Evolutionary conservation across 1,140 invertebrate genomes (phyloP).

Genomic region (Pseudomyrmex pallidus): DNA sequence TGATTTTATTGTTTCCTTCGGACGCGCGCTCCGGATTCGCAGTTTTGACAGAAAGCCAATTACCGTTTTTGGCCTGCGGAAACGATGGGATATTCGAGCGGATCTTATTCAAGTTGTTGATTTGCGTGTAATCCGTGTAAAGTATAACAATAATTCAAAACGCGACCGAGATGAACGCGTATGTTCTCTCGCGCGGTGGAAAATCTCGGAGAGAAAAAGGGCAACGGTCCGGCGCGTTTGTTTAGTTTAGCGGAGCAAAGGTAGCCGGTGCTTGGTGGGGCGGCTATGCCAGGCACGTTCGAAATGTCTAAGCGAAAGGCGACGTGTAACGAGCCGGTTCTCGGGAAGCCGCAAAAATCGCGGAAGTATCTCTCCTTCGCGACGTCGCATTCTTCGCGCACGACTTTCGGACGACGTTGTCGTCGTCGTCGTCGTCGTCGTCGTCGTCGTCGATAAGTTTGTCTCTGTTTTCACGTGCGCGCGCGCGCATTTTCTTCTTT

Average conservation of each 20-base stretch:
- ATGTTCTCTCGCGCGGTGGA: too few relatives aligned
- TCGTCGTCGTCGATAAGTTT: too few relatives aligned
- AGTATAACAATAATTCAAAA: neutral
- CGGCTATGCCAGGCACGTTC: slow-evolving; percentile 31
- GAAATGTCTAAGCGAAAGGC: slow-evolving; percentile 47
- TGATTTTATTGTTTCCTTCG: neutral
- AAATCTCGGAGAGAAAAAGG: neutral
- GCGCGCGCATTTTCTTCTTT: neutral
- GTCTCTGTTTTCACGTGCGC: neutral
- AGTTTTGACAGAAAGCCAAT: neutral
- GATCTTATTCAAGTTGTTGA: neutral
- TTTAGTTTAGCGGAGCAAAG: neutral
- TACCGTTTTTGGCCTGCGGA: neutral
- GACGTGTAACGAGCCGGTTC: slow-evolving; percentile 54
- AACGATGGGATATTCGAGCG: neutral
- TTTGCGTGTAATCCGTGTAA: neutral
- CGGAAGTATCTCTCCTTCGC: slow-evolving; percentile 1
- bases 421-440: too few relatives aligned
- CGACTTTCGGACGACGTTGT: slow-evolving; percentile 26
- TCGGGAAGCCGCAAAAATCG: slow-evolving; percentile 46
- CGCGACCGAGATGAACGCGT: neutral
- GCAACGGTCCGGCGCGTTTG: neutral
- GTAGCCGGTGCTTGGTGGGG: neutral
- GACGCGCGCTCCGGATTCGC: neutral
- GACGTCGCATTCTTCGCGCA: neutral